Base-by-base conservation (phyloP, 2,113 vertebrate species). In the Catharus bicknelli region DNA sequence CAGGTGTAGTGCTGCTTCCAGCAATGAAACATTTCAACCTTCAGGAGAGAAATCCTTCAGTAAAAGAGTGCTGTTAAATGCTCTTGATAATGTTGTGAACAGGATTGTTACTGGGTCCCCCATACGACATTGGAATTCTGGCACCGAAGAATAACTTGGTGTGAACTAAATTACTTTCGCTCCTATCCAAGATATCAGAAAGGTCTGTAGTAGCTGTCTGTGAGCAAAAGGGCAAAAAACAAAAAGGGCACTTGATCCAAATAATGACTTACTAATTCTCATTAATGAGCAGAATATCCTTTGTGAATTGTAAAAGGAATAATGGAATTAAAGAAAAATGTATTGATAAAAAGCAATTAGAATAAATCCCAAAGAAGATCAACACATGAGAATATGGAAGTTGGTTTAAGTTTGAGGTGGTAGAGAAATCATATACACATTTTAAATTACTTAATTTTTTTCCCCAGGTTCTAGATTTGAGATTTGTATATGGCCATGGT, bases 261-360 rank as follows among this genome's bases (percentile, higher is more conserved):
- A 89, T 66, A 91, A 67, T 32, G 58, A 30, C 55, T 87, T 95
- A 57, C 40, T 93, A 89, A 91, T 96, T 86, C 90, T 94, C 78
- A 61, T 92, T 96, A 95, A 95, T 83, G 63, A 94, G 78, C 21
- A n/a, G 16, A 16, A 53, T 91, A 85, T 93, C 95, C 91, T 93
- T 86, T 88, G 93, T 93, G 96, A 95, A 77, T 96, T 93, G 43
- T 48, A 93, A 77, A 29, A 90, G 40, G 68, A 93, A 94, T 68
- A 88, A 86, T 23, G 59, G 94, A 95, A 93, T 90, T 54, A 84
- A 93, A 89, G 70, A 67, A 92, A 95, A 93, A 82, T 26, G 11
- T 89, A 90, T 93, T 69, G 86, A 95, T 95, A 93, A 90, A 95
- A 96, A 90, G 89, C 51, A 94, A 96, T 96, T 96, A 95, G 73